Conservation (phyloP, 1,140 invertebrate genomes). For the Drosophila saltans region DNA sequence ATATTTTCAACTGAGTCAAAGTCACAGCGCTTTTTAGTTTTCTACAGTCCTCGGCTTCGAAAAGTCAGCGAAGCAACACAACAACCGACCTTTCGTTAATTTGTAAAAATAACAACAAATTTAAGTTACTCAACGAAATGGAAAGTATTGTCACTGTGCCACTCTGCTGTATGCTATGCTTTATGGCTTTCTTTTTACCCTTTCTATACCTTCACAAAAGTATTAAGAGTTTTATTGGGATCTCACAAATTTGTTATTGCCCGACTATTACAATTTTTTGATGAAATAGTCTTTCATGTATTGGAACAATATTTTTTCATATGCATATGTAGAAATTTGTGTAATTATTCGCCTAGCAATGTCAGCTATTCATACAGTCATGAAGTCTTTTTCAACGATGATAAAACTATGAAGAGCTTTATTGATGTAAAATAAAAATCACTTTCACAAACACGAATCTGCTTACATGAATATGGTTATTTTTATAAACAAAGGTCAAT, state of each 20-base stretch:
- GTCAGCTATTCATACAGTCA: neutral
- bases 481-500: no score
- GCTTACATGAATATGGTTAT: no score
- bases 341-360: neutral
- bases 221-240: constrained; percentile 40
- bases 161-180: constrained; percentile 15
- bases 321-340: constrained; percentile 6
- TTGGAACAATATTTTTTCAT: constrained; percentile 10
- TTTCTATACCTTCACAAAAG: constrained; percentile 25
- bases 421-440: no score
- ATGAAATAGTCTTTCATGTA: neutral
- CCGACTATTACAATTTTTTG: constrained; percentile 25
- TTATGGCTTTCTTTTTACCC: constrained; percentile 39
- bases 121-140: constrained; percentile 44
- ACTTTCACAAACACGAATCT: constrained; percentile 1
- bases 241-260: constrained; percentile 18
- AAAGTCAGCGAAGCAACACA: constrained; percentile 12
- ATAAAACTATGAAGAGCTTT: neutral
- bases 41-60: neutral
- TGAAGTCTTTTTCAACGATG: constrained; percentile 11
- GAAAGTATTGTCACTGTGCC: constrained; percentile 49
- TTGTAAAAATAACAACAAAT: constrained; percentile 34
- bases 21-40: constrained; percentile 12
- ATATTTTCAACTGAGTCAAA: constrained; percentile 27
- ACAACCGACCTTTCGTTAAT: constrained; percentile 34